Percentiles rank a stretch among this genome's conserved stretches.
phyloP scores from a whole-genome alignment of 1,140 invertebrate genomes.

The Orussus abietinus region DNA sequence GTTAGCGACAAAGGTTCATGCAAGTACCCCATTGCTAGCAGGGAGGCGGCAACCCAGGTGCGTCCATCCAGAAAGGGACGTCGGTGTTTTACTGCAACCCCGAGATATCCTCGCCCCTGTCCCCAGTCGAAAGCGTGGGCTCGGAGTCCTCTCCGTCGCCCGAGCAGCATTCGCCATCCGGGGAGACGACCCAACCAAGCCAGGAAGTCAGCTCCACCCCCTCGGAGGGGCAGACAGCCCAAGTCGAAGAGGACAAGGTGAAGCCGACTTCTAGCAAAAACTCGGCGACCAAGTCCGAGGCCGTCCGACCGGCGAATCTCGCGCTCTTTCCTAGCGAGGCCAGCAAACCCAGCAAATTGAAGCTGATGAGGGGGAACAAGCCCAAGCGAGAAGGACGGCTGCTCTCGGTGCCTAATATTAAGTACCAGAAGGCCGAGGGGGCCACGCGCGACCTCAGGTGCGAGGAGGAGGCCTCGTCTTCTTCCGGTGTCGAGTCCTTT shows the following conservation, averaged over 20 bases:
- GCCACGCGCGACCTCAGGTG: slow-evolving; percentile 35
- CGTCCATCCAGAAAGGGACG: slow-evolving; percentile 34
- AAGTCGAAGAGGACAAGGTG: too few species aligned
- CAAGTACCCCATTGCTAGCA: slow-evolving; percentile 43
- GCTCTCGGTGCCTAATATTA: slow-evolving; percentile 74
- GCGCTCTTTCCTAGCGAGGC: slow-evolving; percentile 57
- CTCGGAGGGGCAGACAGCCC: too few species aligned
- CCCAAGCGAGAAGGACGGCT: slow-evolving; percentile 64
- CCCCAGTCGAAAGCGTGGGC: slow-evolving; percentile 39
- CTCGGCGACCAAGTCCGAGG: too few species aligned
- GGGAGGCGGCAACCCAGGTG: slow-evolving; percentile 30
- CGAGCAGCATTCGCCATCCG: too few species aligned
- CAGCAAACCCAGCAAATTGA: slow-evolving; percentile 60
- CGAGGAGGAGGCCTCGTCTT: slow-evolving; percentile 28
- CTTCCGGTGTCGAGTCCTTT: slow-evolving; percentile 54
- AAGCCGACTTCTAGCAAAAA: too few species aligned
- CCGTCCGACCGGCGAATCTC: slow-evolving; percentile 59
- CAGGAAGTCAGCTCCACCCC: too few species aligned
- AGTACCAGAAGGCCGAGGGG: slow-evolving; percentile 56
- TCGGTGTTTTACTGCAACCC: slow-evolving; percentile 52
- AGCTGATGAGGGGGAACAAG: slow-evolving; percentile 55
- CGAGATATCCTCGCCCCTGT: slow-evolving; percentile 39
- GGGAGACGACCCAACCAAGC: too few species aligned
- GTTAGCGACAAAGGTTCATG: too few species aligned
- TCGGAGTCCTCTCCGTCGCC: slow-evolving; percentile 23